phyloP scores from a whole-genome alignment of 2,113 vertebrate species.

The Girardinichthys multiradiatus region DNA sequence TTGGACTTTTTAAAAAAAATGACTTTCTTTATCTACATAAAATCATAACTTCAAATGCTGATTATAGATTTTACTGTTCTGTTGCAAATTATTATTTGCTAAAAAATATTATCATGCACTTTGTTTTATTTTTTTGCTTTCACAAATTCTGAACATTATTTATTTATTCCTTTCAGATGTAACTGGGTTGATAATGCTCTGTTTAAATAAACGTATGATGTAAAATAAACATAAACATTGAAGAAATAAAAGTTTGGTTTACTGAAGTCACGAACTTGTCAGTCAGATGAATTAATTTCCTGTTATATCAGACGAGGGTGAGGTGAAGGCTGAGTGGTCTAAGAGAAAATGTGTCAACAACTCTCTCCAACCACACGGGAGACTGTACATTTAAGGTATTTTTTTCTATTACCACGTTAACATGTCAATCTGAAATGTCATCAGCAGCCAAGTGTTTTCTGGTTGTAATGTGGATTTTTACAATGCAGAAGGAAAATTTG shows the following conservation, averaged over 20 bases:
- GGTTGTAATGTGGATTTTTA: background rate
- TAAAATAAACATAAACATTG: constrained; percentile 38
- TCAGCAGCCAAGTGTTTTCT: background rate
- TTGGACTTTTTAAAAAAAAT: background rate
- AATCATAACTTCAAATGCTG: background rate
- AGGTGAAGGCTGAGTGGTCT: constrained; percentile 26
- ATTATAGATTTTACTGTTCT: background rate
- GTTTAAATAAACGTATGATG: constrained; percentile 18
- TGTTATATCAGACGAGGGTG: background rate
- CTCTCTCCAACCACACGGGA: constrained; percentile 21
- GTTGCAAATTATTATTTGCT: background rate
- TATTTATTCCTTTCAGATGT: constrained; percentile 28
- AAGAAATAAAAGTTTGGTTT: background rate
- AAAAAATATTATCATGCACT: background rate
- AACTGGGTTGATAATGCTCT: background rate
- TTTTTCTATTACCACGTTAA: background rate
- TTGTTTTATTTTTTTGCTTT: constrained; percentile 12
- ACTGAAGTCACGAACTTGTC: background rate
- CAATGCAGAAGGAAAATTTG: background rate
- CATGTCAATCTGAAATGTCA: background rate
- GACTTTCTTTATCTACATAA: background rate
- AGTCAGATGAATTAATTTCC: constrained; percentile 15
- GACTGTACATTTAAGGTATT: background rate
- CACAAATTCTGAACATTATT: constrained; percentile 12
- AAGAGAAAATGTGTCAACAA: constrained; percentile 8